Conservation (phyloP, 2,113 vertebrate genomes). For the Gobio gobio region DNA sequence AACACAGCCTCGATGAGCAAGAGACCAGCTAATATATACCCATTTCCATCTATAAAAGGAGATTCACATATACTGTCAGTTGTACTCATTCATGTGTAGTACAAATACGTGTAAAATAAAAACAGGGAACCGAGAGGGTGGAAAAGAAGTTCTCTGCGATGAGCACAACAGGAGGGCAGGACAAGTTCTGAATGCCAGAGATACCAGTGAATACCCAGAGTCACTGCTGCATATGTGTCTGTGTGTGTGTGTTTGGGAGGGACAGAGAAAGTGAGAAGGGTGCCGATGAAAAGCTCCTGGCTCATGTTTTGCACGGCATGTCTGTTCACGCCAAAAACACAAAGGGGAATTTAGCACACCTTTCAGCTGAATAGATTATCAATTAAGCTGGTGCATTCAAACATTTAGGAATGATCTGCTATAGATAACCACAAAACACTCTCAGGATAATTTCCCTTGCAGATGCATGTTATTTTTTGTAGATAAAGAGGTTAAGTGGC, state of each 20-base stretch:
- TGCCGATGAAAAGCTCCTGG: not conserved
- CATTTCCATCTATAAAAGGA: no score
- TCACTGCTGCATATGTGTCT: not conserved
- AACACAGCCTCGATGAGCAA: not conserved
- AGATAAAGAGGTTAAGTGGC: not conserved
- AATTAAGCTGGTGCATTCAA: not conserved
- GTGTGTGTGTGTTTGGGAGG: not conserved
- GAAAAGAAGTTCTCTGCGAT: not conserved
- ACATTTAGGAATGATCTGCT: not conserved
- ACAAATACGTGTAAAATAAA: not conserved
- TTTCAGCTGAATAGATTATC: conserved; percentile 15
- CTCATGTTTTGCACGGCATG: not conserved
- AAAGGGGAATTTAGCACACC: conserved; percentile 16
- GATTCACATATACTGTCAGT: no score
- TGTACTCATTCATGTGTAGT: not conserved
- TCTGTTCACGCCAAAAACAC: conserved; percentile 5
- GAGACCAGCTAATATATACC: no score
- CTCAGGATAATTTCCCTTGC: not conserved
- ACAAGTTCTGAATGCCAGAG: conserved; percentile 14
- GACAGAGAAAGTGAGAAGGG: conserved; percentile 10
- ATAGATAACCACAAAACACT: not conserved
- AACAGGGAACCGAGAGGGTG: not conserved
- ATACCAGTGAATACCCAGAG: not conserved
- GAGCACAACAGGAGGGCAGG: conserved; percentile 12
- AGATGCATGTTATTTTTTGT: not conserved